These are phyloP conservation scores for Ceratoteleas bidentatus DNA, from an alignment of 1,140 invertebrate genomes.

Conservation along the genomic window DNA sequence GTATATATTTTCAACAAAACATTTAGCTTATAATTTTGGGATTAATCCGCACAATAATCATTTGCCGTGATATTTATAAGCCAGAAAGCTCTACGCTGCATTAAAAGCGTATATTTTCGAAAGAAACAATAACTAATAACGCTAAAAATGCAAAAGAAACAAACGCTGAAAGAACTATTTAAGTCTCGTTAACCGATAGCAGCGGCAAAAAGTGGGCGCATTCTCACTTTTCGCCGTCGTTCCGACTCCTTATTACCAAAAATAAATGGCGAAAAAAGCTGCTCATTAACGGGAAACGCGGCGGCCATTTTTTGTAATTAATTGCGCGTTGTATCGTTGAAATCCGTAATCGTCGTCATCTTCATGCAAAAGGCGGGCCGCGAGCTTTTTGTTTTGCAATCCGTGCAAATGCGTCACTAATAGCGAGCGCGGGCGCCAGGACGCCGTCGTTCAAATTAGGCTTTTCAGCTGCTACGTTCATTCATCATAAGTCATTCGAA, in stretches of 20 bases:
- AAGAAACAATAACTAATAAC: too few relatives aligned
- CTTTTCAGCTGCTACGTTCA: slow-evolving; percentile 56
- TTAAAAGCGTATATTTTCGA: too few relatives aligned
- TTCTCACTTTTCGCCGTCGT: slow-evolving; percentile 12
- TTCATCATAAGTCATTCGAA: slow-evolving; percentile 63
- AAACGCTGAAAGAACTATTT: slow-evolving; percentile 6
- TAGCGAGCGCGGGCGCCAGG: slow-evolving; percentile 26
- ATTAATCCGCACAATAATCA: too few relatives aligned
- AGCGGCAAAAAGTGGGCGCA: background rate
- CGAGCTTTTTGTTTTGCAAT: slow-evolving; percentile 34
- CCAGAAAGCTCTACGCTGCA: too few relatives aligned
- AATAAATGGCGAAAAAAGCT: slow-evolving; percentile 32
- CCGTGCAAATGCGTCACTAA: slow-evolving; percentile 36
- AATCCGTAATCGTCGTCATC: slow-evolving; percentile 42
- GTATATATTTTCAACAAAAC: too few relatives aligned
- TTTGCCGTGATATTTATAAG: too few relatives aligned
- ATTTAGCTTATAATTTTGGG: too few relatives aligned
- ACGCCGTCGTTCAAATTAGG: slow-evolving; percentile 60
- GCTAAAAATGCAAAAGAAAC: background rate
- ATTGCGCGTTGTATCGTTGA: slow-evolving; percentile 42
- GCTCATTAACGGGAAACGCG: slow-evolving; percentile 41
- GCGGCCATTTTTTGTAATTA: slow-evolving; percentile 51
- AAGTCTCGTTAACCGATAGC: slow-evolving; percentile 12
- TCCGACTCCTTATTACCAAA: slow-evolving; percentile 23
- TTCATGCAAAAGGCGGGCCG: slow-evolving; percentile 10